Evolutionary conservation across 2,113 vertebrate species (phyloP), one percentile per base, ranked within the genome.

Genomic region (Leptocoma aspasia): DNA sequence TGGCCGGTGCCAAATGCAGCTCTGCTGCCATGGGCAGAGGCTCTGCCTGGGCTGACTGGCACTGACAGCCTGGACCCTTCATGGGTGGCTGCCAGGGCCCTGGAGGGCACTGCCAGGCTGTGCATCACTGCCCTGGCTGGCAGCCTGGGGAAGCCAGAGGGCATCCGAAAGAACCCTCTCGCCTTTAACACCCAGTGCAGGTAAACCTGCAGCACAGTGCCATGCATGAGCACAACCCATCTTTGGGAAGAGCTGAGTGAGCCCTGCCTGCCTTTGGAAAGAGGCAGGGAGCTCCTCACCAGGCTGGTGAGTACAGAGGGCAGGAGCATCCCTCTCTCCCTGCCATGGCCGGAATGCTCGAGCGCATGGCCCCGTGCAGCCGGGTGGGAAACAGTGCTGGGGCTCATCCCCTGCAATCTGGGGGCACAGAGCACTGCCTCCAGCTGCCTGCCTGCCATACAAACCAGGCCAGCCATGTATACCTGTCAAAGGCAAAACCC

Each of bases 1-100:
- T 15, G 49, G 28, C 22, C 0, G 0, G 26, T n/a, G 45, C 39
- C 41, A 37, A 68, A 66, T 4, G 2, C 0, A 1, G 35, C 37
- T 42, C 52, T 42, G 61, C 71, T 50, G 71, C 82, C 10, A 8
- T 4, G 41, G n/a, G 50, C 82, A 70, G 65, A 59, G 63, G 39
- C 18, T 23, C 18, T 4, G 9, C 52, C 15, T 0, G 0, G 37
- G 15, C 60, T 45, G 77, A n/a, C 52, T 27, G n/a, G 44, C 59
- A 70, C 76, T 54, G 30, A n/a, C 60, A 82, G 59, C 15, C 26
- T 11, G 12, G 23, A 23, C 31, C 9, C 52, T 63, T 41, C 41
- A 24, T 2, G 19, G 64, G 16, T 1, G 0, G n/a, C 52, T 49
- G n/a, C 52, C 10, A 1, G 57, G 23, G 50, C 42, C 79, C 59